These are phyloP conservation scores for Leptopilina syphax DNA, from an alignment of 2,888 invertebrate genomes.

Conservation along the genomic window DNA sequence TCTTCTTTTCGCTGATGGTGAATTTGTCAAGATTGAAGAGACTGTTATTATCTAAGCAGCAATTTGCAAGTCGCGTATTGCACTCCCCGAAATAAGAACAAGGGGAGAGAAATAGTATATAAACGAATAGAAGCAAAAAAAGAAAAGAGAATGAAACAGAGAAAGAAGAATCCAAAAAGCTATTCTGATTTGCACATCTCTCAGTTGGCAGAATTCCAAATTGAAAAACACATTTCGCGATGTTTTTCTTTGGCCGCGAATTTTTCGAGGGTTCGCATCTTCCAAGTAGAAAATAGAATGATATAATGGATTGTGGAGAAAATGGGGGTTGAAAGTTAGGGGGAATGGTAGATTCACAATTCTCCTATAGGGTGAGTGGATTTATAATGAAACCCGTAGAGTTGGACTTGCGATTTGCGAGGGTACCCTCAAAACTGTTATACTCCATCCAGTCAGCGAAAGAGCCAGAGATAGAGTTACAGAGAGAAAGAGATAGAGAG, in stretches of 20 bases:
- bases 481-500: conserved; percentile 47
- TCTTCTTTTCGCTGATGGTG: neutral
- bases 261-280: conserved; percentile 57
- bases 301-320: conserved; percentile 73
- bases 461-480: conserved; percentile 47
- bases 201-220: conserved; percentile 73
- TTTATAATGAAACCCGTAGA: conserved; percentile 76
- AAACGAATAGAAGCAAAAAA: conserved; percentile 2
- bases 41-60: conserved; percentile 30
- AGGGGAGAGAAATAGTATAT: conserved; percentile 1
- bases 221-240: conserved; percentile 75
- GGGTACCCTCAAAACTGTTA: conserved; percentile 63
- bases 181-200: conserved; percentile 58
- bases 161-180: conserved; percentile 43
- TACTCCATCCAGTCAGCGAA: conserved; percentile 55
- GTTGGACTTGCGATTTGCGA: conserved; percentile 74
- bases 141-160: neutral
- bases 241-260: conserved; percentile 70
- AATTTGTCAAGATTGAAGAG: conserved; percentile 29
- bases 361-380: conserved; percentile 66
- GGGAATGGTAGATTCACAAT: conserved; percentile 55
- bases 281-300: conserved; percentile 67
- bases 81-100: neutral
- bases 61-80: conserved; percentile 27
- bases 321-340: conserved; percentile 74